These are phyloP conservation scores for Geotrupes spiniger DNA, from an alignment of 2,888 invertebrate species.

Conservation along the genomic window DNA sequence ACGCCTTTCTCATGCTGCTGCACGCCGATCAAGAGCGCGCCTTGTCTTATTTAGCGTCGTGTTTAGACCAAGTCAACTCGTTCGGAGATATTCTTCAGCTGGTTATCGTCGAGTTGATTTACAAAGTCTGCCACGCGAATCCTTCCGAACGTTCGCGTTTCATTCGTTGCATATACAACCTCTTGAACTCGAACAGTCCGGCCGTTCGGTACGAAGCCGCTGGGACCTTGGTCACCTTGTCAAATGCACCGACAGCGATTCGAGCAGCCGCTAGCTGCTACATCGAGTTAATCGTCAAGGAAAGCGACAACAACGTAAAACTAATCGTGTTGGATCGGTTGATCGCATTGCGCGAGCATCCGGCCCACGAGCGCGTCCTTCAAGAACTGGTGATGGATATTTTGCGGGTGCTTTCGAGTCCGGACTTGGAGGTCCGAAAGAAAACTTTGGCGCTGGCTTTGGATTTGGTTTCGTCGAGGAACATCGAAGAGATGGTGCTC, in stretches of 20 bases:
- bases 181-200: constrained; percentile 91
- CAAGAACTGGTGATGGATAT: constrained; percentile 97
- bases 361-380: constrained; percentile 80
- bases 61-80: constrained; percentile 89
- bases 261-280: constrained; percentile 88
- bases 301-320: constrained; percentile 99
- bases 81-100: constrained; percentile 97
- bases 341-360: constrained; percentile 80
- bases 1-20: constrained; percentile 97
- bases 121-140: constrained; percentile 97
- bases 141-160: constrained; percentile 94
- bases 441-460: constrained; percentile 60
- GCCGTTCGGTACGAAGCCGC: constrained; percentile 99
- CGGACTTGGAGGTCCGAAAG: constrained; percentile 84
- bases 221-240: constrained; percentile 94
- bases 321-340: constrained; percentile 94
- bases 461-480: constrained; percentile 87
- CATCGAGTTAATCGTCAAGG: constrained; percentile 98
- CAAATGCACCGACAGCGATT: constrained; percentile 96
- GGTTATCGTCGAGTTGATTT: constrained; percentile 98
- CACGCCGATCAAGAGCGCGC: constrained; percentile 97
- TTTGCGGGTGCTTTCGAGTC: constrained; percentile 84
- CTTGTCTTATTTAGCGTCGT: constrained; percentile 85
- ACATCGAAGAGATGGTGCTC: constrained; percentile 93
- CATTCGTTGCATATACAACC: constrained; percentile 97